Evolutionary conservation across 1,140 invertebrate species (phyloP).

Genomic region (Platyura marginata): DNA sequence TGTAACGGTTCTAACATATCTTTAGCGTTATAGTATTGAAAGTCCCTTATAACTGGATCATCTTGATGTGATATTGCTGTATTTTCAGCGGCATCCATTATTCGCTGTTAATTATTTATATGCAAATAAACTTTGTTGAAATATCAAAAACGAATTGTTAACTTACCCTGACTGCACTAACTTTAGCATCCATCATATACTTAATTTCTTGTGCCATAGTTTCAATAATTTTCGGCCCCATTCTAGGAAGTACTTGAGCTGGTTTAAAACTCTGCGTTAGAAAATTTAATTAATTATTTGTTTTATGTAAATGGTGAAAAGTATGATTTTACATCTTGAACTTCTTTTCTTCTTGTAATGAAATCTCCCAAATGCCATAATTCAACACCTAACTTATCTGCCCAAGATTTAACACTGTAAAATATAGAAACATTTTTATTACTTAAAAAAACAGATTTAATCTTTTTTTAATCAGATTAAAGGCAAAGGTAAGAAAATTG

Average conservation of each 20-base stretch:
- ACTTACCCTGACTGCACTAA: constrained; percentile 57
- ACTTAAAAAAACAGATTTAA: too few species aligned
- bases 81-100: constrained; percentile 64
- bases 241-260: constrained; percentile 42
- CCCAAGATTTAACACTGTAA: constrained; percentile 47
- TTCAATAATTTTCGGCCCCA: constrained; percentile 49
- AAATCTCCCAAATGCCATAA: constrained; percentile 49
- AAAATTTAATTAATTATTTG: constrained; percentile 11
- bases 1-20: constrained; percentile 36
- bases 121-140: background rate
- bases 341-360: constrained; percentile 48
- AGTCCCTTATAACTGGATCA: constrained; percentile 38
- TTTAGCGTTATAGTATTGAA: constrained; percentile 55
- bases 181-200: constrained; percentile 67
- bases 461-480: too few species aligned
- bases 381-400: constrained; percentile 48
- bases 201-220: constrained; percentile 61
- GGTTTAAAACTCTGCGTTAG: constrained; percentile 47
- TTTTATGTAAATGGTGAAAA: constrained; percentile 6
- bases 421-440: too few species aligned
- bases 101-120: constrained; percentile 41
- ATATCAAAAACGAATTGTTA: background rate
- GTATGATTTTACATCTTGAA: constrained; percentile 37
- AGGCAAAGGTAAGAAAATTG: too few species aligned
- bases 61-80: constrained; percentile 41